Evolutionary conservation across 1,140 invertebrate species (phyloP).

Genomic region (Chlorops oryzae): DNA sequence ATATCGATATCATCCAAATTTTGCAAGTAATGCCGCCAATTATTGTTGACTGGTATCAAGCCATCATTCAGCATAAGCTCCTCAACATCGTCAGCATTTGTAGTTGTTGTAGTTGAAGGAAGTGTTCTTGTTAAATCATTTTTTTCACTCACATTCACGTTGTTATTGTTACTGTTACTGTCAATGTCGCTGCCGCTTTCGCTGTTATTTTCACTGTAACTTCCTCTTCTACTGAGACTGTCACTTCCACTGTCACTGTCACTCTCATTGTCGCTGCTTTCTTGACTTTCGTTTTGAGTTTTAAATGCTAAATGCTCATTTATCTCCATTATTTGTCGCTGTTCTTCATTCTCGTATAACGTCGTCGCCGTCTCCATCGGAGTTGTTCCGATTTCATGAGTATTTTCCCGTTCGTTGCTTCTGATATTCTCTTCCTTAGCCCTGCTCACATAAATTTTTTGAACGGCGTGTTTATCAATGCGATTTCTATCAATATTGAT

Average conservation of each 20-base stretch:
- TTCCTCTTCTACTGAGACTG: too few relatives aligned
- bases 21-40: neutral
- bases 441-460: neutral
- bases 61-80: constrained; percentile 38
- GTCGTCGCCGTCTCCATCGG: neutral
- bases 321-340: constrained; percentile 17
- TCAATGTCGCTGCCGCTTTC: constrained; percentile 3
- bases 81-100: neutral
- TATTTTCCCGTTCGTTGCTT: neutral
- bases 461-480: neutral
- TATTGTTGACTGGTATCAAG: constrained; percentile 11
- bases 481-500: constrained; percentile 1
- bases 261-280: too few relatives aligned
- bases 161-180: constrained; percentile 1
- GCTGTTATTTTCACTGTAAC: constrained; percentile 6
- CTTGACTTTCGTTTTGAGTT: too few relatives aligned
- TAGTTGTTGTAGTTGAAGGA: neutral
- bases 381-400: constrained; percentile 7
- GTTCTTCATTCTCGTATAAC: neutral
- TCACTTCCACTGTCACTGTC: too few relatives aligned
- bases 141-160: too few relatives aligned
- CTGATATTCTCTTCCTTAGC: neutral
- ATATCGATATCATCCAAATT: constrained; percentile 36
- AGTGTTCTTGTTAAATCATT: too few relatives aligned
- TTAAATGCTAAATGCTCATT: constrained; percentile 14